These are phyloP conservation scores for Agrypnia vestita DNA, from an alignment of 1,140 invertebrate genomes.

Conservation along the genomic window DNA sequence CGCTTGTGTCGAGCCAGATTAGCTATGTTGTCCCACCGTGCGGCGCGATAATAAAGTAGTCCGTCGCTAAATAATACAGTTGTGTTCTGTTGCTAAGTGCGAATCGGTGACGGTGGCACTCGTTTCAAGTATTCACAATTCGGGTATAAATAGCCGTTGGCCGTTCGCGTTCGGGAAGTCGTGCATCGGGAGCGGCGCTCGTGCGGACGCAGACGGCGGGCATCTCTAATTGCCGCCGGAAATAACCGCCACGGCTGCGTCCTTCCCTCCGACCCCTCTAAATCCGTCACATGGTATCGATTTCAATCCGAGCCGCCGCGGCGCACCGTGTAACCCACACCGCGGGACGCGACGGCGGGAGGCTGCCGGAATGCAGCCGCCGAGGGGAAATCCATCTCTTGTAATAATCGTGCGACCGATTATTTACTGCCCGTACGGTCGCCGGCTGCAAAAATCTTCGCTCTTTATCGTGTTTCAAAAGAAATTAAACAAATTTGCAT, in stretches of 20 bases:
- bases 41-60: too few species aligned
- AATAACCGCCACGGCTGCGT: slow-evolving; percentile 33
- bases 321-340: background rate
- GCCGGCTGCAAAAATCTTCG: too few species aligned
- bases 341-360: background rate
- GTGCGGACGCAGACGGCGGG: slow-evolving; percentile 1
- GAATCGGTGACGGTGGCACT: background rate
- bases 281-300: slow-evolving; percentile 42
- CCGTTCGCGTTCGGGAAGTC: background rate
- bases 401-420: too few species aligned
- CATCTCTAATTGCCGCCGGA: slow-evolving; percentile 20
- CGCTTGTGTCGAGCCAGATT: too few species aligned
- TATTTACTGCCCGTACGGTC: too few species aligned
- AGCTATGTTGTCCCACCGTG: too few species aligned
- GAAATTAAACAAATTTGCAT: too few species aligned
- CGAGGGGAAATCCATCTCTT: too few species aligned
- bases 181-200: background rate
- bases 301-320: slow-evolving; percentile 16
- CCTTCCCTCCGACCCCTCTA: slow-evolving; percentile 15
- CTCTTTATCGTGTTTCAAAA: too few species aligned
- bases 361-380: too few species aligned
- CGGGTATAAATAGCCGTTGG: background rate
- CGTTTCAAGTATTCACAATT: background rate
- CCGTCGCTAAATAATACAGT: too few species aligned
- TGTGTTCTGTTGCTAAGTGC: too few species aligned